Percentiles rank a stretch among this genome's conserved stretches.
Evolutionary conservation across 2,113 vertebrate genomes (phyloP).

Genomic region (Corythornis vintsioides): DNA sequence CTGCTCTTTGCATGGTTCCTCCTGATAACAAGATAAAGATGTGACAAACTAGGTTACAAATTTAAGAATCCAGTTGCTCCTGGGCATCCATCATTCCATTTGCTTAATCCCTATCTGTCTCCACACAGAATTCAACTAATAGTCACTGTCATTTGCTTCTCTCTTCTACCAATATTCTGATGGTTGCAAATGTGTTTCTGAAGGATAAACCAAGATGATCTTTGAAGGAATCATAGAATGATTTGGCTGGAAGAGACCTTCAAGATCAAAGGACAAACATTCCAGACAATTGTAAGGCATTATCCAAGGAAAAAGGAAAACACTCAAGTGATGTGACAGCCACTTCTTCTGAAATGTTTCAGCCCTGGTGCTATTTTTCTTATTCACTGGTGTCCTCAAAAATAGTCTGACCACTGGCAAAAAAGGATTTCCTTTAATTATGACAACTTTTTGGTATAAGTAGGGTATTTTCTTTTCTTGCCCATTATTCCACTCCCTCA

Average conservation of each 20-base stretch:
- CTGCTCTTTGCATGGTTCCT: background rate
- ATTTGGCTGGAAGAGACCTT: no score
- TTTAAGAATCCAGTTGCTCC: background rate
- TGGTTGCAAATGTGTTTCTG: background rate
- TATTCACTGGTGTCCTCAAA: background rate
- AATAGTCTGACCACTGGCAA: background rate
- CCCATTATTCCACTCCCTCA: background rate
- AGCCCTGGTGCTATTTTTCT: background rate
- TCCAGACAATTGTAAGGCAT: background rate
- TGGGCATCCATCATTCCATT: background rate
- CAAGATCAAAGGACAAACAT: background rate
- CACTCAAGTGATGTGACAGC: background rate
- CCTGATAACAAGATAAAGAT: background rate
- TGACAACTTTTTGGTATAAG: background rate
- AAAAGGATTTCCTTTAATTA: background rate
- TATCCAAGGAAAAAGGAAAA: background rate
- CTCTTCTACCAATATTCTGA: background rate
- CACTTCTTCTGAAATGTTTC: background rate
- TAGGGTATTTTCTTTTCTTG: background rate
- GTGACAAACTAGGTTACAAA: background rate
- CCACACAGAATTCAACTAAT: background rate
- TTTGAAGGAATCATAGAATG: background rate
- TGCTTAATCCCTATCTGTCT: background rate
- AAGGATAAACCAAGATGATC: background rate
- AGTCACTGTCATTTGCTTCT: background rate